Evolutionary conservation across 2,113 vertebrate species (phyloP).

Genomic region (Rissa tridactyla): DNA sequence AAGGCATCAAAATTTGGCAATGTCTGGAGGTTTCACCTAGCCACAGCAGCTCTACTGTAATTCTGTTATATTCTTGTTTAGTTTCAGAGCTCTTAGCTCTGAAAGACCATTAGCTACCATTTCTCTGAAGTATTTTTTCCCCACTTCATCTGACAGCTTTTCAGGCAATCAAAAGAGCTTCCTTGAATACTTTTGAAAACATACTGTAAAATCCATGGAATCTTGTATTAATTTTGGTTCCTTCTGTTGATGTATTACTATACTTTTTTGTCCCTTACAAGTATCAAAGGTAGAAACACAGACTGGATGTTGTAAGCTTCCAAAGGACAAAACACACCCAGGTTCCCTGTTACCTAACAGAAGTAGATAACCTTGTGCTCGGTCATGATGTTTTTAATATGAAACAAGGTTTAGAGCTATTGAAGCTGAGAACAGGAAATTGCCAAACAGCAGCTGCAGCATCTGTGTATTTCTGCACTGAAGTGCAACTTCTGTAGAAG

Average conservation of each 20-base stretch:
- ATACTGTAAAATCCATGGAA: background rate
- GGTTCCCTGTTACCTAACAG: fast-evolving
- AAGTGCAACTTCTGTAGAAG: background rate
- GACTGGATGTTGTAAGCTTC: background rate
- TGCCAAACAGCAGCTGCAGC: background rate
- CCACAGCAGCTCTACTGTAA: background rate
- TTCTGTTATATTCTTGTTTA: background rate
- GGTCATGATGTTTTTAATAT: background rate
- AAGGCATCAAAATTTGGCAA: background rate
- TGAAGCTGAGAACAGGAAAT: background rate
- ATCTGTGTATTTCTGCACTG: background rate
- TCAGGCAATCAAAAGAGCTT: background rate
- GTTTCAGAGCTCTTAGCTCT: background rate
- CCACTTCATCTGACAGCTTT: background rate
- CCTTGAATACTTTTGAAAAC: background rate
- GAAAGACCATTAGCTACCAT: background rate
- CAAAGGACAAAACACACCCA: background rate
- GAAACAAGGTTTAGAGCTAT: background rate
- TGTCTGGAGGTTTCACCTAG: background rate
- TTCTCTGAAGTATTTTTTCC: background rate
- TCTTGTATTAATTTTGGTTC: background rate
- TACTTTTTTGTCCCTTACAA: background rate
- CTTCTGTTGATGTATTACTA: background rate
- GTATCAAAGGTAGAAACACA: background rate
- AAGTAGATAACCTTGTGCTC: background rate